These are phyloP conservation scores for Micropoecilia bifurca DNA, from an alignment of 2,797 vertebrate species.

Conservation along the genomic window DNA sequence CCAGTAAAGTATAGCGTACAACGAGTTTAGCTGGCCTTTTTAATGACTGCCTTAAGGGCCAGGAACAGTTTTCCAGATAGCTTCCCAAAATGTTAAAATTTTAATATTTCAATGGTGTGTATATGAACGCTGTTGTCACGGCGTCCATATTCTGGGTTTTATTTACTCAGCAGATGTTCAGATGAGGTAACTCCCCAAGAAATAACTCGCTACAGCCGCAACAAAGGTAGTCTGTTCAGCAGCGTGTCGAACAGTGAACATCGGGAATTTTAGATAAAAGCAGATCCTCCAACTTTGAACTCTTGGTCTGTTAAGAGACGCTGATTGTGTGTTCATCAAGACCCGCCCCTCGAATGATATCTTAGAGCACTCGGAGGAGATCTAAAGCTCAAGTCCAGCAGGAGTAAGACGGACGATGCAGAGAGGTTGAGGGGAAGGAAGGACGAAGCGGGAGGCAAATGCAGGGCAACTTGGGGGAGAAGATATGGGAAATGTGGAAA, in stretches of 20 bases:
- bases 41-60: not conserved
- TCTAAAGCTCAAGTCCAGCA: slow-evolving; percentile 21
- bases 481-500: slow-evolving; percentile 65
- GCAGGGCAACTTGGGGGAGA: slow-evolving; percentile 4
- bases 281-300: slow-evolving; percentile 11
- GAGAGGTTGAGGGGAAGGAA: slow-evolving; percentile 6
- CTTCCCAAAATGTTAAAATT: not conserved
- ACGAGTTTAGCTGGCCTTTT: not conserved
- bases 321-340: slow-evolving; percentile 31
- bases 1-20: not conserved
- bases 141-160: not conserved
- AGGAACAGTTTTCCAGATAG: not conserved
- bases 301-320: slow-evolving; percentile 21
- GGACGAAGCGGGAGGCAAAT: not conserved
- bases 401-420: slow-evolving; percentile 18
- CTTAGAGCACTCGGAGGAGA: slow-evolving; percentile 13
- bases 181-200: not conserved
- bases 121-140: not conserved
- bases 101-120: not conserved
- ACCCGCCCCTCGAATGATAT: slow-evolving; percentile 37
- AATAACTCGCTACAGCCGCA: not conserved
- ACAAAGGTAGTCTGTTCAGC: not conserved
- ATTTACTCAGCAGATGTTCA: not conserved
- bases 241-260: not conserved
- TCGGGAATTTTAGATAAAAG: not conserved